phyloP scores from a whole-genome alignment of 2,797 vertebrate species.

The Chaetodon trifasciatus region DNA sequence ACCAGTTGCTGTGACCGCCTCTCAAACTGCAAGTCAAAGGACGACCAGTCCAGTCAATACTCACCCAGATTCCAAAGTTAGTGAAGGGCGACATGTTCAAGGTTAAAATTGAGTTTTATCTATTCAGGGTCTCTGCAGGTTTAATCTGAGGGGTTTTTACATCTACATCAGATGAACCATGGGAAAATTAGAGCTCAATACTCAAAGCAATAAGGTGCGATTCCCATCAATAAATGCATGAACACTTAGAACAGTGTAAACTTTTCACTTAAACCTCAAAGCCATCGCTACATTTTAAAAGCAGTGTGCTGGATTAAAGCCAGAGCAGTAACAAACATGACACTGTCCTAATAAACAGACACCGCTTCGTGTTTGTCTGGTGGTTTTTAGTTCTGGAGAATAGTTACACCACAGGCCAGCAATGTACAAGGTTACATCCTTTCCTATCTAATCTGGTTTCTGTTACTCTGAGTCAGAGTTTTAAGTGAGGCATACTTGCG shows the following conservation, averaged over 20 bases:
- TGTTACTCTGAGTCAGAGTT: constrained; percentile 53
- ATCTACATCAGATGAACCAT: background rate
- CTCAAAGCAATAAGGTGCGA: background rate
- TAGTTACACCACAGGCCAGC: constrained; percentile 31
- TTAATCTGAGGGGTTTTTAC: background rate
- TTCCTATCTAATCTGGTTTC: constrained; percentile 44
- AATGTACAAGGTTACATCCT: constrained; percentile 41
- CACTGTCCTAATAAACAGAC: constrained; percentile 2
- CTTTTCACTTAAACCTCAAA: background rate
- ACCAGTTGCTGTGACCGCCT: background rate
- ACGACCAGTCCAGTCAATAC: no score
- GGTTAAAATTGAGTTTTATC: background rate
- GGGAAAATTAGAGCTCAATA: background rate
- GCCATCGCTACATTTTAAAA: constrained; percentile 11
- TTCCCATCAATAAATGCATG: background rate
- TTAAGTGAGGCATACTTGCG: constrained; percentile 55
- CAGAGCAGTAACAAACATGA: constrained; percentile 14
- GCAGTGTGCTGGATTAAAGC: background rate
- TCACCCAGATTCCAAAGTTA: background rate
- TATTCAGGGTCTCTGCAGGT: accelerated
- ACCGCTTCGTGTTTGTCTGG: constrained; percentile 30
- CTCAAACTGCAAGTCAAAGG: background rate
- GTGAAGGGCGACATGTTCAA: background rate
- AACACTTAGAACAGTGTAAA: background rate
- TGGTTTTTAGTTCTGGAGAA: constrained; percentile 1